These are phyloP conservation scores for Venturia canescens DNA, from an alignment of 1,140 invertebrate species.

Conservation along the genomic window DNA sequence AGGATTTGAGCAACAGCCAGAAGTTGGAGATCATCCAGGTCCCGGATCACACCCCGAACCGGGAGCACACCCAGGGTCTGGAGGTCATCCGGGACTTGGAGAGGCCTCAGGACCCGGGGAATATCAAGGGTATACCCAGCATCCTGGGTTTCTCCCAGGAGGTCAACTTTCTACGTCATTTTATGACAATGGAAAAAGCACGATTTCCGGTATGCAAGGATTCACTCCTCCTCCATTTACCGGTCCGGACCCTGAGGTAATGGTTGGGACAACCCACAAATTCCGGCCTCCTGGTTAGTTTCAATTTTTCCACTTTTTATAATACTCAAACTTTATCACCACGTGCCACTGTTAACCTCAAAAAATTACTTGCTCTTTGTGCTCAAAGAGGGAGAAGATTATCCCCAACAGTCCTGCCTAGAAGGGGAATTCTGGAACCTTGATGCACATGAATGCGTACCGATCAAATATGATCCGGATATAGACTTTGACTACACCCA, in stretches of 20 bases:
- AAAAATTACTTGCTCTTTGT: background rate
- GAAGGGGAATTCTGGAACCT: conserved; percentile 54
- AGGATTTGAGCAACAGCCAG: no score
- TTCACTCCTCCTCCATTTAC: no score
- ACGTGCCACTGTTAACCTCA: background rate
- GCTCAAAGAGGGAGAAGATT: conserved; percentile 63
- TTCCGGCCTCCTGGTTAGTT: conserved; percentile 24
- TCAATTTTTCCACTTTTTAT: background rate
- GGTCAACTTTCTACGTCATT: no score
- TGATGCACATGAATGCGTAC: conserved; percentile 58
- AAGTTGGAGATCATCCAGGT: no score
- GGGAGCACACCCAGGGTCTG: no score
- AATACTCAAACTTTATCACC: background rate
- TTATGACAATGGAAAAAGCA: no score
- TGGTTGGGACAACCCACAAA: conserved; percentile 1
- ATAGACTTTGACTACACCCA: conserved; percentile 54
- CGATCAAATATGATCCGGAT: conserved; percentile 53
- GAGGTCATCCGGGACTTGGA: no score
- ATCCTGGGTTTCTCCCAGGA: no score
- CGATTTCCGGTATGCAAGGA: no score
- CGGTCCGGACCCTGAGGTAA: background rate
- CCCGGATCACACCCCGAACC: no score
- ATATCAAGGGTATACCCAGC: no score
- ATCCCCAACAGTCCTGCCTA: conserved; percentile 58
- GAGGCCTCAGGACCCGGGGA: no score